Conservation (phyloP, 2,113 vertebrate genomes). For the Hemiscyllium ocellatum region DNA sequence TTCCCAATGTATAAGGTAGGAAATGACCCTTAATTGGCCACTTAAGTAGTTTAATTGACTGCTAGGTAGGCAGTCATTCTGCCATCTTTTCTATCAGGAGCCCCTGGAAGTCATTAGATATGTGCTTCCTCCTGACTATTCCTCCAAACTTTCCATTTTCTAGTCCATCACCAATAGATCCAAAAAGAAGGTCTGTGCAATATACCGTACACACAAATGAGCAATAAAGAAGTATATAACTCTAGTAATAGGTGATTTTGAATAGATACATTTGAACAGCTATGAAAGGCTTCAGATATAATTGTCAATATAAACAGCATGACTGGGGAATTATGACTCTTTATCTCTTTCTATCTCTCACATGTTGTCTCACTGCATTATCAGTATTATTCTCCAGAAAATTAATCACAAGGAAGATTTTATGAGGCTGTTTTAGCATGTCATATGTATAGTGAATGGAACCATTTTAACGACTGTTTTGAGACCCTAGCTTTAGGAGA, state of each 20-base stretch:
- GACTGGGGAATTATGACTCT: background rate
- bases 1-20: too few relatives aligned
- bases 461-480: background rate
- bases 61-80: too few relatives aligned
- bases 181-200: background rate
- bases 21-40: too few relatives aligned
- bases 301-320: background rate
- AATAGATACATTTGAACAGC: background rate
- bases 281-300: background rate
- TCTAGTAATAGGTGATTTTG: background rate
- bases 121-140: background rate
- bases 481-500: background rate
- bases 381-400: background rate
- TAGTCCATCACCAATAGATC: background rate
- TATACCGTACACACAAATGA: background rate
- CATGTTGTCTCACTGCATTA: background rate
- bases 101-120: too few relatives aligned
- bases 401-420: background rate
- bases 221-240: background rate
- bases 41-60: too few relatives aligned
- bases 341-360: background rate
- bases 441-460: background rate
- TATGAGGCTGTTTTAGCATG: background rate
- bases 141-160: background rate
- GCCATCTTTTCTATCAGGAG: too few relatives aligned